phyloP scores from a whole-genome alignment of 2,113 vertebrate species.

The Mesembrinibis cayennensis region DNA sequence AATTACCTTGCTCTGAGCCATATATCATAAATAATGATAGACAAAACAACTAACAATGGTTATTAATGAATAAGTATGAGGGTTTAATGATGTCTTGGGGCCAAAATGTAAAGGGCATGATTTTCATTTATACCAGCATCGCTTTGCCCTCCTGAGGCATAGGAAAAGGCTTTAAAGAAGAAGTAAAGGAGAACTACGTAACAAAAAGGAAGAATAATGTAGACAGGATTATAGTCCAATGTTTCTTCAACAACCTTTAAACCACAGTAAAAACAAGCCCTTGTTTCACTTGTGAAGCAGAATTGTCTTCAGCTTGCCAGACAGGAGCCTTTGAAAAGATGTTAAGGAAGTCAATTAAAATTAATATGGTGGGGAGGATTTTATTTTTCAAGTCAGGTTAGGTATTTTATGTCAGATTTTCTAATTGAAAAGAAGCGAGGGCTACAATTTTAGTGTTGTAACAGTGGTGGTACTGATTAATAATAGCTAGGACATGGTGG shows the following conservation, averaged over 20 bases:
- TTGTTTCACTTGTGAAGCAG: background rate
- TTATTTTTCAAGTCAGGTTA: background rate
- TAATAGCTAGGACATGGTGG: background rate
- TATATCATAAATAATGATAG: background rate
- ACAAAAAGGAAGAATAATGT: background rate
- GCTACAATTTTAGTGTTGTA: background rate
- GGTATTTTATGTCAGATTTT: background rate
- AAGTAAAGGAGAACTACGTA: background rate
- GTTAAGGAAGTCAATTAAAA: background rate
- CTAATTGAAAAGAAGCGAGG: conserved; percentile 7
- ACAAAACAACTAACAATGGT: background rate
- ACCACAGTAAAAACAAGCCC: background rate
- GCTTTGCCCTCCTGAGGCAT: background rate
- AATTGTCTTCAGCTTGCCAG: background rate
- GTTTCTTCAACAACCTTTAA: background rate
- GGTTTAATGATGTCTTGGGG: background rate
- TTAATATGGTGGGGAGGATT: background rate
- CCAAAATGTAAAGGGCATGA: background rate
- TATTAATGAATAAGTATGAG: background rate
- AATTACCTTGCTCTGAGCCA: background rate
- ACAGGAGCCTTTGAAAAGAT: background rate
- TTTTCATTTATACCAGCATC: background rate
- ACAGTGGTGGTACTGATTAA: conserved; percentile 9
- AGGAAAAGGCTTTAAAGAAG: background rate
- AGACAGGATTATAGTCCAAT: background rate